phyloP scores from a whole-genome alignment of 2,888 invertebrate species.

The Globia sparganii region DNA sequence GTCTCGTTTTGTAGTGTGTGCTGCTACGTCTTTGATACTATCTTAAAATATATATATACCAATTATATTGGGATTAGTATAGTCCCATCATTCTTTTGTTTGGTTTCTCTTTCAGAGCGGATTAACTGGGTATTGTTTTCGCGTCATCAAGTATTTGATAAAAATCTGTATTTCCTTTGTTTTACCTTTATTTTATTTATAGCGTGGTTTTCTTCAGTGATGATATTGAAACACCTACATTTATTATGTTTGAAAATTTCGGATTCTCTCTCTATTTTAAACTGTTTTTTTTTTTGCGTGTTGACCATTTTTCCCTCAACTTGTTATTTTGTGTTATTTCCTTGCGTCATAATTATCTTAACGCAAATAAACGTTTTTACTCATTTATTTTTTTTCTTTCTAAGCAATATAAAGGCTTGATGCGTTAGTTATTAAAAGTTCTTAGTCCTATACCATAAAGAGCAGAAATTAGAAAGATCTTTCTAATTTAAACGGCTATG shows the following conservation, averaged over 20 bases:
- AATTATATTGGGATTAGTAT: conserved; percentile 24
- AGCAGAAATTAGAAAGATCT: no score
- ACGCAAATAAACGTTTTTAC: not conserved
- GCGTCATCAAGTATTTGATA: conserved; percentile 27
- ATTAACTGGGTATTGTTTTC: conserved; percentile 24
- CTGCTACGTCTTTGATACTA: not conserved
- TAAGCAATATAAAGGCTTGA: not conserved
- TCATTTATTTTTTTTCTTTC: not conserved
- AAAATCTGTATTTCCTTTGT: conserved; percentile 15
- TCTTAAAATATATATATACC: conserved; percentile 7
- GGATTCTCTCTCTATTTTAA: not conserved
- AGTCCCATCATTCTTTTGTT: conserved; percentile 35
- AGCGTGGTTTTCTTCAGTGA: not conserved
- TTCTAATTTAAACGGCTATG: not conserved
- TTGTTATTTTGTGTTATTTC: no score
- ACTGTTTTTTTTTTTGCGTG: no score
- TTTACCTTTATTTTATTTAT: not conserved
- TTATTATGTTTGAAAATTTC: not conserved
- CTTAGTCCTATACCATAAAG: not conserved
- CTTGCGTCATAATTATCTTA: not conserved
- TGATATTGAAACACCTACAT: not conserved
- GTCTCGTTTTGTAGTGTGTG: not conserved
- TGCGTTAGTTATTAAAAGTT: not conserved
- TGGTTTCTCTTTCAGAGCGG: conserved; percentile 25
- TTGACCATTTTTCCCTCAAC: no score